These are phyloP conservation scores for Odontophorus gujanensis DNA, from an alignment of 2,113 vertebrate species.

Conservation along the genomic window DNA sequence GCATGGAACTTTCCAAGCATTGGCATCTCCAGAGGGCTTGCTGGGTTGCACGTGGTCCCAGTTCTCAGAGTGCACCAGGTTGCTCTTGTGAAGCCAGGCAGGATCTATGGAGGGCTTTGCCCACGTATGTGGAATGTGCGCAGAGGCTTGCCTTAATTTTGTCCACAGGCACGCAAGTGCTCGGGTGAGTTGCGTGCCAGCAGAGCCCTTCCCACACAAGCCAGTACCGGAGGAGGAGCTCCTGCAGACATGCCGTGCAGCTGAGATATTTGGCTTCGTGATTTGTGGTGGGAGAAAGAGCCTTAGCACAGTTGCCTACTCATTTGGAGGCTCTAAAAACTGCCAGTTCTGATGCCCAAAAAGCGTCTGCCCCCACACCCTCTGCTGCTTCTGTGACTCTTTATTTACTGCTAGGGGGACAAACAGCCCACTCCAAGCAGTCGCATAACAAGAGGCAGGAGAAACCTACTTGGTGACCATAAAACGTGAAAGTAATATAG, in stretches of 20 bases:
- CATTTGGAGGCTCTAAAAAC: constrained; percentile 74
- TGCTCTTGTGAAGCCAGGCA: background rate
- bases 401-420: constrained; percentile 60
- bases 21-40: background rate
- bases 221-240: constrained; percentile 26
- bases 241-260: constrained; percentile 35
- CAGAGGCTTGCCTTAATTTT: background rate
- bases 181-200: constrained; percentile 1
- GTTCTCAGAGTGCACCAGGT: background rate
- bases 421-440: constrained; percentile 9
- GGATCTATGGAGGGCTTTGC: background rate
- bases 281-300: constrained; percentile 73
- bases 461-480: background rate
- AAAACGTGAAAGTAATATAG: background rate
- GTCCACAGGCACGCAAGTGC: background rate
- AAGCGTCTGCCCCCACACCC: constrained; percentile 70
- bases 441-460: background rate
- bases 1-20: background rate
- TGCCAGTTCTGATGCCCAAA: constrained; percentile 73
- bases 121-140: background rate
- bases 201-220: constrained; percentile 41
- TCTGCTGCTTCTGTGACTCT: constrained; percentile 70
- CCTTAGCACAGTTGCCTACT: constrained; percentile 69
- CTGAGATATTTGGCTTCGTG: constrained; percentile 66
- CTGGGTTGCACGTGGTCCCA: rapidly evolving